Percentiles rank a stretch among this genome's conserved stretches.
Evolutionary conservation across 2,797 vertebrate species (phyloP).

Genomic region (Catamblyrhynchus diadema): DNA sequence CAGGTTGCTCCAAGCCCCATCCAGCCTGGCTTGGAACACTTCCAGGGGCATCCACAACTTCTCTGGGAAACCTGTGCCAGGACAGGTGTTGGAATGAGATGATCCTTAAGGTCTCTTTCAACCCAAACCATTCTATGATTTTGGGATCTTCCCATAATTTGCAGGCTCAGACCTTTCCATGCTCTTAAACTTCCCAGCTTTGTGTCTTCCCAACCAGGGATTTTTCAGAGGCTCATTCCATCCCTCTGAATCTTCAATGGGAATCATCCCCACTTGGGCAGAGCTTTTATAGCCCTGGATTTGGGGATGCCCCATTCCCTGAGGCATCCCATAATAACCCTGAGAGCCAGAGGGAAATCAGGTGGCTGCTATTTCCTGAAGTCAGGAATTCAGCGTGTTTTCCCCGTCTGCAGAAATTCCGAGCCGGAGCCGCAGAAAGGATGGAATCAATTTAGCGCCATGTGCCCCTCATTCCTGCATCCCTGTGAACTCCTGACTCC

Average conservation of each 20-base stretch:
- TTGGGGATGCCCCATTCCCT: accelerated
- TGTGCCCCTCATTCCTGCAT: background rate
- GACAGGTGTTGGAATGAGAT: background rate
- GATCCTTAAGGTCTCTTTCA: background rate
- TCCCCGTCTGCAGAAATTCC: background rate
- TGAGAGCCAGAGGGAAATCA: background rate
- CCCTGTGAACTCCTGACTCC: background rate
- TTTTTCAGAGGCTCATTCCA: background rate
- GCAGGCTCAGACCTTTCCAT: background rate
- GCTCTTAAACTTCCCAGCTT: background rate
- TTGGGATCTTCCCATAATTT: background rate
- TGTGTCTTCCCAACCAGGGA: background rate
- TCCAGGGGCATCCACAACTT: background rate
- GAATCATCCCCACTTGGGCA: background rate
- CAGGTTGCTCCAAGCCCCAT: background rate
- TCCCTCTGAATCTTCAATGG: background rate
- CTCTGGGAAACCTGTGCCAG: background rate
- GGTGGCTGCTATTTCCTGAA: background rate
- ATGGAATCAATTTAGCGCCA: background rate
- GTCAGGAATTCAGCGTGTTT: accelerated
- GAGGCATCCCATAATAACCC: background rate
- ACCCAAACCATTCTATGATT: background rate
- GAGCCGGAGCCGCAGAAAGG: background rate
- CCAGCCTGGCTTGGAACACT: background rate
- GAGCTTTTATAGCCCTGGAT: background rate